Percentiles rank a stretch among this genome's conserved stretches.
phyloP scores from a whole-genome alignment of 2,113 vertebrate species.

The Prunella fulvescens region DNA sequence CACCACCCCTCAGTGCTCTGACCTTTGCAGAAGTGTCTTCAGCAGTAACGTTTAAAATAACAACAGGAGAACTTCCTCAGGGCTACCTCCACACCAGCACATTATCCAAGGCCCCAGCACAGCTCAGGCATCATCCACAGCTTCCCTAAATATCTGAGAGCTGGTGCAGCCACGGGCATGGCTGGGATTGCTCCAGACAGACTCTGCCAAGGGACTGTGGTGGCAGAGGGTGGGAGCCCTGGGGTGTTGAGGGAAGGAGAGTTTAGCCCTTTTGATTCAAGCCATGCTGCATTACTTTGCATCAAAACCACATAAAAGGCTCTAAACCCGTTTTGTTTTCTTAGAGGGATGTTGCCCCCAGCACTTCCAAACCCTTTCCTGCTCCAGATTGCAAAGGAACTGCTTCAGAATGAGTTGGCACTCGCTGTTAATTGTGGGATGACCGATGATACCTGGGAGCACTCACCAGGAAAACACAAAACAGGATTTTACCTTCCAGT shows the following conservation, averaged over 20 bases:
- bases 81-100: background rate
- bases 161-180: rapidly evolving
- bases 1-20: background rate
- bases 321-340: background rate
- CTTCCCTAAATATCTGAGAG: background rate
- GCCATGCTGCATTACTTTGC: background rate
- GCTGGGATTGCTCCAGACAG: background rate
- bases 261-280: background rate
- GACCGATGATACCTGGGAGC: background rate
- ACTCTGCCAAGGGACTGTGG: background rate
- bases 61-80: background rate
- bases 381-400: background rate
- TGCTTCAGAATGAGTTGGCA: background rate
- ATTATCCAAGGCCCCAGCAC: background rate
- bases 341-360: background rate
- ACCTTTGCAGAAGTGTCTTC: slow-evolving; percentile 17
- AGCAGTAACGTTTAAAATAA: background rate
- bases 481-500: background rate
- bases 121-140: background rate
- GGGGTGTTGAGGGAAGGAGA: background rate
- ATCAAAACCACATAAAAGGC: background rate
- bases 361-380: background rate
- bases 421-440: background rate
- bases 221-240: rapidly evolving
- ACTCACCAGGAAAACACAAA: background rate